Conservation (phyloP, 2,888 invertebrate genomes). For the Zygothrica quintamaculata region DNA sequence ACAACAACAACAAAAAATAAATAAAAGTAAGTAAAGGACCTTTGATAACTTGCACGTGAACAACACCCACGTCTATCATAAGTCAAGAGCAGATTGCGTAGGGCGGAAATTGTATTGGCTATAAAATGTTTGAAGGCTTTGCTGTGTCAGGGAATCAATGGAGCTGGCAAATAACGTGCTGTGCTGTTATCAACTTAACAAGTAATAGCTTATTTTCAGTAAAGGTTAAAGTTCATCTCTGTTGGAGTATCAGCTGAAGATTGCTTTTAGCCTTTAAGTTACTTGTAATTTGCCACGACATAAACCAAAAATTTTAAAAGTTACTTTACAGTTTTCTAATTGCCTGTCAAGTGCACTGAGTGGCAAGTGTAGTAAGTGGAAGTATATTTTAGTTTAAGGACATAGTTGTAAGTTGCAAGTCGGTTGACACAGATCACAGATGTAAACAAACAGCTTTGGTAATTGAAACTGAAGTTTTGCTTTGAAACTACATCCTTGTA, state of each 20-base stretch:
- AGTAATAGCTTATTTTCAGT: conserved; percentile 51
- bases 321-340: conserved; percentile 38
- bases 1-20: conserved; percentile 21
- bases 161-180: neutral
- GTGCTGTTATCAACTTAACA: no score
- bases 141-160: no score
- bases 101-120: conserved; percentile 61
- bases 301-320: conserved; percentile 47
- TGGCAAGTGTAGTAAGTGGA: conserved; percentile 23
- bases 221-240: conserved; percentile 44
- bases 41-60: conserved; percentile 39
- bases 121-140: conserved; percentile 55
- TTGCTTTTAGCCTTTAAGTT: neutral
- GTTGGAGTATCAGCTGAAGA: neutral
- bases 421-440: no score
- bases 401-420: conserved; percentile 3
- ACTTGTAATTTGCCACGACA: no score
- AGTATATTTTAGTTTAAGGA: conserved; percentile 27
- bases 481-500: no score
- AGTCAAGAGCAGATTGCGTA: conserved; percentile 34
- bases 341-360: conserved; percentile 52
- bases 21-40: conserved; percentile 3
- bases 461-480: no score
- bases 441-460: no score
- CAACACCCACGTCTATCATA: conserved; percentile 51